Conservation (phyloP, 2,113 vertebrate genomes). For the Motacilla tschutschensis region DNA sequence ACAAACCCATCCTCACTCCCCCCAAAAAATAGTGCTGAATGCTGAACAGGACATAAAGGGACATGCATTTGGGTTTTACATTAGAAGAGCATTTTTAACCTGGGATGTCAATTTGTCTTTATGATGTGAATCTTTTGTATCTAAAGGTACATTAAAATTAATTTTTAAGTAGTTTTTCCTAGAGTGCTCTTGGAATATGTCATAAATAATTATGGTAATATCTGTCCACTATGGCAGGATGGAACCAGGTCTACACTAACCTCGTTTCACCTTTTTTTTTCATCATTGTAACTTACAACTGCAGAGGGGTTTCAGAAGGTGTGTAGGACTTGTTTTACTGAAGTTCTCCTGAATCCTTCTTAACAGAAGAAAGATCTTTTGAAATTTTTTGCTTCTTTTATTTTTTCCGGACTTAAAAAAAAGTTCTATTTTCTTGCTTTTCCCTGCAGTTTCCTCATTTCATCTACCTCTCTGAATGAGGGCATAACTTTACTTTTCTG, state of each 20-base stretch:
- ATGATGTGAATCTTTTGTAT: background rate
- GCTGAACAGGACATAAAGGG: background rate
- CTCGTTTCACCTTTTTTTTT: background rate
- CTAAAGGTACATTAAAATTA: background rate
- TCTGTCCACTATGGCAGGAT: background rate
- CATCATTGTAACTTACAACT: background rate
- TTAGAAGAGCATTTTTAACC: background rate
- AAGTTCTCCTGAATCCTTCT: background rate
- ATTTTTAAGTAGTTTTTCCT: background rate
- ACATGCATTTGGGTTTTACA: background rate
- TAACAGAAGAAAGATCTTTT: background rate
- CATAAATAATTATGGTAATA: background rate
- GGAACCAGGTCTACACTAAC: background rate
- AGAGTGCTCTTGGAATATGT: background rate
- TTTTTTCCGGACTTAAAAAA: background rate
- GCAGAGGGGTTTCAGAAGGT: background rate
- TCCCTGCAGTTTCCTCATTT: background rate
- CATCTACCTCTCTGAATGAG: background rate
- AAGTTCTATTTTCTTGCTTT: background rate
- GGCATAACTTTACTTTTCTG: background rate
- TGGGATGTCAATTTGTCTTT: background rate
- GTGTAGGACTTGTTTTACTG: background rate
- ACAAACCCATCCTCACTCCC: rapidly evolving
- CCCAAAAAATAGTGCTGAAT: background rate
- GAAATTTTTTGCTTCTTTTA: background rate